Percentiles rank a stretch among this genome's conserved stretches.
phyloP scores from a whole-genome alignment of 2,888 invertebrate species.

The Metellina segmentata region DNA sequence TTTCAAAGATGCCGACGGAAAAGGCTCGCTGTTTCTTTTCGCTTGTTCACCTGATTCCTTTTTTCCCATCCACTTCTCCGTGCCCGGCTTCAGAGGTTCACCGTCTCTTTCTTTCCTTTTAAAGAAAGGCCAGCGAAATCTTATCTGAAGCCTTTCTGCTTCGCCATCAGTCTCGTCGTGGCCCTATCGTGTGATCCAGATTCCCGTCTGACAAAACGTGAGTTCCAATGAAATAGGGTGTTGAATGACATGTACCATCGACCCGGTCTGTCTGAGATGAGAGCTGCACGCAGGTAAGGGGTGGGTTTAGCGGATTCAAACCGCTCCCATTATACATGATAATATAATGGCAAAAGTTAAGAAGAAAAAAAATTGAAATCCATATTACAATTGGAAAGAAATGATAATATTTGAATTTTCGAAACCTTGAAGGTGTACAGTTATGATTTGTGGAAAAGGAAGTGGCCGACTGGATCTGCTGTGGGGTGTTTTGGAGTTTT shows the following conservation, averaged over 20 bases:
- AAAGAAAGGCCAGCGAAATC: background rate
- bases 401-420: too few species aligned
- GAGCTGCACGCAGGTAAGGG: too few species aligned
- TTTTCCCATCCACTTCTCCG: background rate
- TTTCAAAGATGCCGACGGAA: background rate
- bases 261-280: background rate
- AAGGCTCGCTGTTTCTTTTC: background rate
- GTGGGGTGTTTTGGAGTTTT: too few species aligned
- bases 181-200: constrained; percentile 31
- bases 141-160: background rate
- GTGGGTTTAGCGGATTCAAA: too few species aligned
- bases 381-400: too few species aligned
- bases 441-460: too few species aligned
- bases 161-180: background rate
- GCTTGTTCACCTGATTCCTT: constrained; percentile 2
- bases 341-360: too few species aligned
- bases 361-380: too few species aligned
- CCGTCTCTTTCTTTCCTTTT: too few species aligned
- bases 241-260: constrained; percentile 8
- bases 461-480: too few species aligned
- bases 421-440: too few species aligned
- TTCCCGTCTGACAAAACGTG: constrained; percentile 41
- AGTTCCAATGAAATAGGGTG: background rate
- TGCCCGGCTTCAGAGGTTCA: background rate
- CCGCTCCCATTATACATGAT: too few species aligned